Evolutionary conservation across 2,888 invertebrate genomes (phyloP).

Genomic region (Gymnocheta viridis): DNA sequence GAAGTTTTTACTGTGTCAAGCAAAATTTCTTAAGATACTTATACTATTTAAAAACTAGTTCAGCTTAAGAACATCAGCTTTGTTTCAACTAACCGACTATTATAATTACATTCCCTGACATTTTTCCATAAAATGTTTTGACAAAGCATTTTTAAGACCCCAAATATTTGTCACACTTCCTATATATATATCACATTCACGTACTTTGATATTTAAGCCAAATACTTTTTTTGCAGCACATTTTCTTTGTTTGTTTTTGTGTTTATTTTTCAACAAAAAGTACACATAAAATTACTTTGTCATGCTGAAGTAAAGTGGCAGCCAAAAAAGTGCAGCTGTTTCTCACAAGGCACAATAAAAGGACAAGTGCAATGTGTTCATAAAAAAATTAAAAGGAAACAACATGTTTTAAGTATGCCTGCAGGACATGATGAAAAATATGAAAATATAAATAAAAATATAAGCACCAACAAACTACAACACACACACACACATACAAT

Average conservation of each 20-base stretch:
- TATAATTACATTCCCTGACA: neutral
- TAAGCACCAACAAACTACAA: neutral
- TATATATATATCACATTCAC: neutral
- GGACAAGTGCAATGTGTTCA: neutral
- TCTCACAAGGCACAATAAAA: neutral
- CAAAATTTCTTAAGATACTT: neutral
- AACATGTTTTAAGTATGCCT: conserved; percentile 75
- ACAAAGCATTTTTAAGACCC: neutral
- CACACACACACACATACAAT: neutral
- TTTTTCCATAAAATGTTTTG: neutral
- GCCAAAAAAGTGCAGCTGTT: neutral
- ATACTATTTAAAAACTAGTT: neutral
- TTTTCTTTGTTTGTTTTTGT: neutral
- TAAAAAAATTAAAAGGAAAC: conserved; percentile 30
- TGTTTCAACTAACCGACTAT: neutral
- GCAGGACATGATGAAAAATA: conserved; percentile 74
- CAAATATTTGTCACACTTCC: neutral
- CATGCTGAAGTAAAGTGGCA: neutral
- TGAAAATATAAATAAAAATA: neutral
- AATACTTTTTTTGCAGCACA: neutral
- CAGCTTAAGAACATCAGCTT: neutral
- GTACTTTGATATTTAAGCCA: neutral
- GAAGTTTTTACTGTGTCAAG: neutral
- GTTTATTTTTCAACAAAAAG: neutral
- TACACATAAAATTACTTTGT: conserved; percentile 25